Base-by-base conservation (phyloP, 2,797 vertebrate genomes). In the Setipinna tenuifilis region DNA sequence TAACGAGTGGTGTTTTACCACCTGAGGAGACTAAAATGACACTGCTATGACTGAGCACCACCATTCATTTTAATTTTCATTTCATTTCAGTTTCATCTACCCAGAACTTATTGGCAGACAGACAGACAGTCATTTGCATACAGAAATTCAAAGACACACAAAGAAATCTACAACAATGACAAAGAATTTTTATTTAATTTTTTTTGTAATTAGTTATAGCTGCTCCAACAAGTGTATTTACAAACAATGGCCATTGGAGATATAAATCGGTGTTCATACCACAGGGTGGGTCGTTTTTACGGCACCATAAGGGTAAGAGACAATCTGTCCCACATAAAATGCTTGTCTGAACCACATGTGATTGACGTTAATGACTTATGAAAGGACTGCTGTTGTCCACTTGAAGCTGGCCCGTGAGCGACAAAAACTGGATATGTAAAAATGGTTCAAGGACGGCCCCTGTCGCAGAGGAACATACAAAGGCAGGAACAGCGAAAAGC, bases 191-290 rank as follows among this genome's bases (percentile, higher is more conserved):
- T 89, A 89, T 90, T 87, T 89, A 87, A 90, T 92, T 88, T 90
- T 88, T 88, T 89, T 90, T 90, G 90, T 89, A 90, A 91, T 93
- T 94, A 94, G 94, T 94, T 93, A 92, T 92, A 93, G 94, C 93
- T 95, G 93, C 93, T 94, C 93, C 93, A 92, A 94, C 94, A 95
- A 86, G 93, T 95, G 94, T 95, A 95, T 95, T 94, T 96, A 96
- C 95, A 96, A 93, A 95, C 90, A 94, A 94, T 93, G 88, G 90
- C 90, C 90, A 90, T 93, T 86, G 84, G 86, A 88, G 85, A 90
- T 91, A 89, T 89, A 90, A 88, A 90, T 88, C 83, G 58, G 83
- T 87, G 85, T 87, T 78, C 59, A 78, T 87, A 88, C 85, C 87
- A 83, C 88, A 88, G 88, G 65, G 85, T 65, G 86, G 82, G 86